Percentiles rank a stretch among this genome's conserved stretches.
Evolutionary conservation across 2,113 vertebrate species (phyloP).

Genomic region (Orientallactaga bullata): DNA sequence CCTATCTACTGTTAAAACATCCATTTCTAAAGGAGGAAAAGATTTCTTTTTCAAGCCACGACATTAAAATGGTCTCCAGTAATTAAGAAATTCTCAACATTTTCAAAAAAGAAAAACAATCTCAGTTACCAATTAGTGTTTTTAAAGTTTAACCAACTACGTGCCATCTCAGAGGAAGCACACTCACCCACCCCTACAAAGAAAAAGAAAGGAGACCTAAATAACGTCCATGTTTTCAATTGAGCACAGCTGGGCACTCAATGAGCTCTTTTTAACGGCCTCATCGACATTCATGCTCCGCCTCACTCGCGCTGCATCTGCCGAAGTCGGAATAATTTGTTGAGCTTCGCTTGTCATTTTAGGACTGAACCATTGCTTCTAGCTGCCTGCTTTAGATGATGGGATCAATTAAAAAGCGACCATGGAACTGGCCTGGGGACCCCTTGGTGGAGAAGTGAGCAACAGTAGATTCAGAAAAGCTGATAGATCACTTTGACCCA

Average conservation of each 20-base stretch:
- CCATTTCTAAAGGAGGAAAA: constrained; percentile 43
- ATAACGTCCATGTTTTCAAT: constrained; percentile 64
- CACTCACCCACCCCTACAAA: constrained; percentile 24
- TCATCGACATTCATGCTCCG: constrained; percentile 61
- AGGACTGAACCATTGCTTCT: constrained; percentile 52
- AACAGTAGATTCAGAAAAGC: constrained; percentile 54
- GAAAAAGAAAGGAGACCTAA: constrained; percentile 60
- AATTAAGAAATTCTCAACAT: constrained; percentile 35
- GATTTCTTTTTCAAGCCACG: constrained; percentile 50
- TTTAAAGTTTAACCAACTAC: constrained; percentile 72
- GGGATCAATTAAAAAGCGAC: constrained; percentile 60
- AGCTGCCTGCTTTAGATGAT: constrained; percentile 53
- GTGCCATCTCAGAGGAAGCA: constrained; percentile 60
- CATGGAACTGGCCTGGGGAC: background rate
- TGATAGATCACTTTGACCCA: constrained; percentile 2
- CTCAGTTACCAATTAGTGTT: constrained; percentile 53
- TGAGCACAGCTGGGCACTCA: constrained; percentile 66
- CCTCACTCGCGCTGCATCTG: constrained; percentile 61
- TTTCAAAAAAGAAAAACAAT: constrained; percentile 65
- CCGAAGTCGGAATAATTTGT: constrained; percentile 58
- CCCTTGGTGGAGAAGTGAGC: constrained; percentile 35
- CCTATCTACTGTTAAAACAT: constrained; percentile 54
- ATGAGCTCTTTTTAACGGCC: constrained; percentile 61
- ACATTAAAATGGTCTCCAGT: background rate
- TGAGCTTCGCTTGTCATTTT: constrained; percentile 61